These are phyloP conservation scores for Cinclus cinclus DNA, from an alignment of 2,113 vertebrate genomes.

Conservation along the genomic window DNA sequence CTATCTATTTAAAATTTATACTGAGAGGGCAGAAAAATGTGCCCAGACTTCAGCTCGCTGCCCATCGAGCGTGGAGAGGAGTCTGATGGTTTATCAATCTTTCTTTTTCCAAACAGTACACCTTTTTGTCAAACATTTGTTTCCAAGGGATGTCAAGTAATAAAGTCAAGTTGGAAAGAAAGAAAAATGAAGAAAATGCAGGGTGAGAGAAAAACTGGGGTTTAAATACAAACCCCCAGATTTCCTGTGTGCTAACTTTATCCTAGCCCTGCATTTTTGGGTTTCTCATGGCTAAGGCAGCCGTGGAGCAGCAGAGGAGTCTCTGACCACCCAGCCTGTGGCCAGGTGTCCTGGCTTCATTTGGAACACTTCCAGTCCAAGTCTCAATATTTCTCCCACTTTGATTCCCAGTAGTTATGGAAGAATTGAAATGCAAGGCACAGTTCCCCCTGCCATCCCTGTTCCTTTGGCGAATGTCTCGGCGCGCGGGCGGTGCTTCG, in stretches of 20 bases:
- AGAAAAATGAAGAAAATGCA: background rate
- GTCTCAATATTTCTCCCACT: accelerated
- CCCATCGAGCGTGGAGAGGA: background rate
- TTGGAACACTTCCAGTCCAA: accelerated
- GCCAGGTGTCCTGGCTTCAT: accelerated
- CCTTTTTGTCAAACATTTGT: background rate
- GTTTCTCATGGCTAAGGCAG: accelerated
- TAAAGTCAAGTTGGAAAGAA: background rate
- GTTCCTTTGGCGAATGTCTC: background rate
- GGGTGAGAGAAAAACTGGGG: background rate
- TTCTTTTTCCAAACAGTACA: background rate
- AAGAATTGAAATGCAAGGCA: background rate
- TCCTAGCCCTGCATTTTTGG: background rate
- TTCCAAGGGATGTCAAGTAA: background rate
- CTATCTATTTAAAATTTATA: background rate
- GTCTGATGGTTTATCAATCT: background rate
- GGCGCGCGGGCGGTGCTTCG: background rate
- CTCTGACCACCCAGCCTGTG: background rate
- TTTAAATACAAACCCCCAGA: background rate
- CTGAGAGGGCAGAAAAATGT: background rate
- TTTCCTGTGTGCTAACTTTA: background rate
- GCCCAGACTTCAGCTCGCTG: background rate
- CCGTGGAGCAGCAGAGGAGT: background rate
- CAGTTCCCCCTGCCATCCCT: accelerated
- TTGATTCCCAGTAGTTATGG: background rate